These are phyloP conservation scores for Echiichthys vipera DNA, from an alignment of 2,797 vertebrate species.

Conservation along the genomic window DNA sequence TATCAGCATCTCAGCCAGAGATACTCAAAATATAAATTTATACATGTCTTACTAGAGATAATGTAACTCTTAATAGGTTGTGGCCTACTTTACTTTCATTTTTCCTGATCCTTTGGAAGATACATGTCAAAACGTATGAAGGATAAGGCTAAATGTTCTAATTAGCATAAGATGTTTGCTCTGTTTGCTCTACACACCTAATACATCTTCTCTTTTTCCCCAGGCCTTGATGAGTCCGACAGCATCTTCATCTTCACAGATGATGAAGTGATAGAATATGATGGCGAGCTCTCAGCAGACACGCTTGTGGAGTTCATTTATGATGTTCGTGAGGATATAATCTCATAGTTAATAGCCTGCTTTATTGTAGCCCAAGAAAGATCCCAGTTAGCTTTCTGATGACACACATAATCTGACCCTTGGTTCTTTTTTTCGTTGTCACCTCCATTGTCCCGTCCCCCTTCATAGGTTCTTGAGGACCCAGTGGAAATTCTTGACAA, in stretches of 20 bases:
- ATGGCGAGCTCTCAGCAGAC: constrained; percentile 91
- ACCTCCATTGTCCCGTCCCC: neutral
- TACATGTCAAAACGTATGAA: neutral
- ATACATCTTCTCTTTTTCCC: constrained; percentile 20
- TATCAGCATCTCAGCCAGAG: neutral
- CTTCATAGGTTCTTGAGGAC: constrained; percentile 90
- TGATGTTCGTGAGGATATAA: constrained; percentile 87
- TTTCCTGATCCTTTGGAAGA: neutral
- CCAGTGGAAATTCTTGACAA: constrained; percentile 92
- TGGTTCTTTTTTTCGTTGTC: constrained; percentile 28
- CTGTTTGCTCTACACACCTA: too few species aligned
- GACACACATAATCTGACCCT: constrained; percentile 13
- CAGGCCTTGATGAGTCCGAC: constrained; percentile 89
- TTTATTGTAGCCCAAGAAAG: constrained; percentile 45
- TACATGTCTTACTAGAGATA: neutral
- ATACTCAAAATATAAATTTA: neutral
- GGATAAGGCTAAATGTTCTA: neutral
- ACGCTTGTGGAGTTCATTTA: constrained; percentile 93
- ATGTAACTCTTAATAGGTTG: neutral
- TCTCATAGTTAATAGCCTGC: constrained; percentile 73
- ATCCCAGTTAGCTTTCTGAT: constrained; percentile 19
- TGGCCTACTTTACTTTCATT: neutral
- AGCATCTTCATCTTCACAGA: constrained; percentile 91
- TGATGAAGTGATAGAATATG: constrained; percentile 91
- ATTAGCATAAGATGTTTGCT: neutral